These are phyloP conservation scores for Cryptoleucopteryx plumbea DNA, from an alignment of 2,113 vertebrate species.

Conservation along the genomic window DNA sequence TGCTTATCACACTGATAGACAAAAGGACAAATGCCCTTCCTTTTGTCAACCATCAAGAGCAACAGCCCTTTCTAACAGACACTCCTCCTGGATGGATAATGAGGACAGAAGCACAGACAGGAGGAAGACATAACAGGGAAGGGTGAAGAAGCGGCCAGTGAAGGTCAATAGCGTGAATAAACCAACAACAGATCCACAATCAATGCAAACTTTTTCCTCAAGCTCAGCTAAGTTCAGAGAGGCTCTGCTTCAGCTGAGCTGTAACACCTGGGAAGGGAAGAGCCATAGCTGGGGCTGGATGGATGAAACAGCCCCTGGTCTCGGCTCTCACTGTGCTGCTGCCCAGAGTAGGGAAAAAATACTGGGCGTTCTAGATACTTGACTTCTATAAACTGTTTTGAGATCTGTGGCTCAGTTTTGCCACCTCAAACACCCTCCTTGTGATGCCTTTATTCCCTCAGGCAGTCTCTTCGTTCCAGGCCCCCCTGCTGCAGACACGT, in stretches of 20 bases:
- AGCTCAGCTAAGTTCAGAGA: neutral
- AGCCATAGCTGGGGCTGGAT: neutral
- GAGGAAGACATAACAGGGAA: neutral
- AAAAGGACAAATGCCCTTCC: constrained; percentile 56
- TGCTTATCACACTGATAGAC: constrained; percentile 64
- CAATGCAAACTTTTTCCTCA: neutral
- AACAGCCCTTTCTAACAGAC: neutral
- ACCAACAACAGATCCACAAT: neutral
- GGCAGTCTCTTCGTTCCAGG: neutral
- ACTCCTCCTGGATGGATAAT: neutral
- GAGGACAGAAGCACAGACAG: neutral
- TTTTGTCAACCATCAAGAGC: constrained; percentile 52
- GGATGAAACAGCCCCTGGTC: neutral
- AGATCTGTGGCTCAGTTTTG: neutral
- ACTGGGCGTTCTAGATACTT: fast-evolving
- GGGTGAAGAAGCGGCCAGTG: neutral
- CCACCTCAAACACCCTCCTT: neutral
- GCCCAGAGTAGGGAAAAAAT: neutral
- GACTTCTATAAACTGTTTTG: neutral
- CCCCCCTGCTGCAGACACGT: fast-evolving
- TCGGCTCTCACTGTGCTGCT: neutral
- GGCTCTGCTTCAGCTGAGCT: neutral
- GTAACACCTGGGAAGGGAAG: neutral
- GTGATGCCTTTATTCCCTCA: neutral
- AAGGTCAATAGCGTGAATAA: neutral